These are phyloP conservation scores for Machaerirhynchus nigripectus DNA, from an alignment of 2,113 vertebrate genomes.

Conservation along the genomic window DNA sequence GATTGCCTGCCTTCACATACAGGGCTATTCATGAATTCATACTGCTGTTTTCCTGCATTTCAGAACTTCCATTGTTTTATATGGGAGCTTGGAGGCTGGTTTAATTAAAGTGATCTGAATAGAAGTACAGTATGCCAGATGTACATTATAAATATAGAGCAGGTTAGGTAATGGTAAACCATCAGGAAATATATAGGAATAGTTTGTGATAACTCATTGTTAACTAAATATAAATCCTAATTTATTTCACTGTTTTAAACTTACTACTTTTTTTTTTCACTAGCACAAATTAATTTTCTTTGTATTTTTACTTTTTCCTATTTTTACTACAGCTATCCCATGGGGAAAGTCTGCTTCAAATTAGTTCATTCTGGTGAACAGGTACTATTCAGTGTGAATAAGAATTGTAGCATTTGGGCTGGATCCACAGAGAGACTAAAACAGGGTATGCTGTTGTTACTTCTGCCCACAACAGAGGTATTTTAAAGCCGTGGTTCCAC, in stretches of 20 bases:
- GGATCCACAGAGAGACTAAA: neutral
- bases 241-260: constrained; percentile 74
- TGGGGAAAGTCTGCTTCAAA: constrained; percentile 63
- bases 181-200: constrained; percentile 72
- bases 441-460: neutral
- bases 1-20: constrained; percentile 31
- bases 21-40: constrained; percentile 19
- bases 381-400: constrained; percentile 4
- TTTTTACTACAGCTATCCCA: constrained; percentile 56
- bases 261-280: constrained; percentile 28
- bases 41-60: constrained; percentile 41
- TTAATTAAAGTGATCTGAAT: constrained; percentile 80
- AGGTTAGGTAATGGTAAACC: constrained; percentile 75
- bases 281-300: constrained; percentile 66
- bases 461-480: neutral
- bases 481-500: neutral
- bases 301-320: constrained; percentile 62
- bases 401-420: neutral
- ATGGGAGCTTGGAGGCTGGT: constrained; percentile 73
- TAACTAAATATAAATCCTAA: constrained; percentile 72
- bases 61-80: constrained; percentile 60
- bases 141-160: constrained; percentile 72
- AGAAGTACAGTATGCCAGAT: constrained; percentile 72
- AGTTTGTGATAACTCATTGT: constrained; percentile 75
- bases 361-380: constrained; percentile 55